Evolutionary conservation across 2,797 vertebrate genomes (phyloP), one percentile per base, ranked within the genome.

Genomic region (Gadopsis marmoratus): DNA sequence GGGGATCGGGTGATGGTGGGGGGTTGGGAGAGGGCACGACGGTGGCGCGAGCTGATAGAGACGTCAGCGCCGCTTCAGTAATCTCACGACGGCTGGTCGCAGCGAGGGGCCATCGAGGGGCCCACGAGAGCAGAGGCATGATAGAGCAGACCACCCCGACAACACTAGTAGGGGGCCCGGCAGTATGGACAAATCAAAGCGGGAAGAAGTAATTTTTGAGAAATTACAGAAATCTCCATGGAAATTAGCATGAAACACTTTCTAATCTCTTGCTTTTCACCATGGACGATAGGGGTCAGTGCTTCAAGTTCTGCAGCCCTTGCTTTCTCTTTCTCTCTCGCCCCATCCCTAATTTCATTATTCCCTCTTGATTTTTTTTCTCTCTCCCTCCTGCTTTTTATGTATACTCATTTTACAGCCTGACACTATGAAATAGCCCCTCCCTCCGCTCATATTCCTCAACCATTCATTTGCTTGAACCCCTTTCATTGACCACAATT

Each of bases 141-240:
- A 98, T 95, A 95, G 95, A 95, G 91, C 93, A 93, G 97, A 97
- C 97, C 97, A 98, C 97, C 97, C 96, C 92, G 94, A 95, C 95
- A 95, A 96, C 90, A 92, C 35, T 78, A 89, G 95, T 87, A 70
- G 94, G 94, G 94, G 95, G 94, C 92, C 91, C 80, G 91, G 92
- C 93, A 86, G 93, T 91, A 88, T 85, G 86, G 95, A 95, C 96
- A 96, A 96, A 97, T 97, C 96, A 96, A 95, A 96, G 96, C 93
- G 93, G 95, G 95, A 95, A 93, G 92, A 95, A 96, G 96, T 97
- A 96, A 92, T 93, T 97, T 97, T 97, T 94, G 93, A 96, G 95
- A 97, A 98, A 98, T 98, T 97, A 98, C 96, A 97, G 97, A 98
- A 98, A 98, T 99, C 98, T 98, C 97, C 97, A 98, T 98, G 98